These are phyloP conservation scores for Microtus pennsylvanicus DNA, from an alignment of 2,113 vertebrate species.

Conservation along the genomic window DNA sequence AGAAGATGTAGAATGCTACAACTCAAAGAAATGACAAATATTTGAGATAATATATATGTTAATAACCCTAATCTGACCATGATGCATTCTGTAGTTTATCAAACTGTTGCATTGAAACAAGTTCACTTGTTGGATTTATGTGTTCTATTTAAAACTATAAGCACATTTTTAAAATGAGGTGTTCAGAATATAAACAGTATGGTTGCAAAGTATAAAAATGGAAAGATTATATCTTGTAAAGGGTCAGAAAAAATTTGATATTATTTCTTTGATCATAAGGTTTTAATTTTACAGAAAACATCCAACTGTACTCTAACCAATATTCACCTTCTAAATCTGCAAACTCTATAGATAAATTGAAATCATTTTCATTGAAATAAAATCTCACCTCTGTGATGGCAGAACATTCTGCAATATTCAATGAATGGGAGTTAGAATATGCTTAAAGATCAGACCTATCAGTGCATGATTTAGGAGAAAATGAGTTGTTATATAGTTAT, in stretches of 20 bases:
- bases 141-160: neutral
- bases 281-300: neutral
- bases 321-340: neutral
- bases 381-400: neutral
- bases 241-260: neutral
- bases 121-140: no score
- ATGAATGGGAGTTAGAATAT: neutral
- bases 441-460: no score
- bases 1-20: neutral
- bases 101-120: neutral
- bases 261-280: neutral
- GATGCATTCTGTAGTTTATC: neutral
- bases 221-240: neutral
- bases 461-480: neutral
- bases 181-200: neutral
- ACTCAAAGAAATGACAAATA: neutral
- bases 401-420: neutral
- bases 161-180: neutral
- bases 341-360: neutral
- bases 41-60: neutral
- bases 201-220: neutral
- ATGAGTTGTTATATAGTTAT: neutral
- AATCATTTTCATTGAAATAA: neutral
- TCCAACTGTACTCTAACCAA: neutral
- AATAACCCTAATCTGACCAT: neutral